phyloP scores from a whole-genome alignment of 2,888 invertebrate genomes.

The Ichneumon xanthorius region DNA sequence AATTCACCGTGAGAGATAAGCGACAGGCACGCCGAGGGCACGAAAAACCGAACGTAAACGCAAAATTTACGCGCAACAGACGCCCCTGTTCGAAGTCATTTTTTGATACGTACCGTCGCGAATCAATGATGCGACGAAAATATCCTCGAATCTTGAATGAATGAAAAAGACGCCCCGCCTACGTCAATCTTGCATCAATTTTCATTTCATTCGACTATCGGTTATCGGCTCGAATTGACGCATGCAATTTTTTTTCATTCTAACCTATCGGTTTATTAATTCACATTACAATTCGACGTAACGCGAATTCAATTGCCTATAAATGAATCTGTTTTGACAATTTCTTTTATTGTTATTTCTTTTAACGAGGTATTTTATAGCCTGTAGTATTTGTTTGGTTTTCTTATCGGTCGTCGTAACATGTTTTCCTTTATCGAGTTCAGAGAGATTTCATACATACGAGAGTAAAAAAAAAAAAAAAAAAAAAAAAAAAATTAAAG shows the following conservation, averaged over 20 bases:
- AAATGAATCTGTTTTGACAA: neutral
- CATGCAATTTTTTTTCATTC: neutral
- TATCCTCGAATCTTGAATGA: conserved; percentile 4
- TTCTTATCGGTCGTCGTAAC: conserved; percentile 12
- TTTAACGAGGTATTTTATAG: neutral
- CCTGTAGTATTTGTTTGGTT: conserved; percentile 2
- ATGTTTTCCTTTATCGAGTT: neutral
- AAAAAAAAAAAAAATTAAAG: neutral
- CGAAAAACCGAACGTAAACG: conserved; percentile 8
- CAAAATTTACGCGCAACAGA: conserved; percentile 17
- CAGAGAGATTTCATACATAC: conserved; percentile 1
- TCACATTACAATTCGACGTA: neutral
- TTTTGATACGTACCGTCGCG: neutral
- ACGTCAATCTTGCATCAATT: neutral
- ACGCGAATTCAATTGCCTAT: neutral
- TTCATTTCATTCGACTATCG: neutral
- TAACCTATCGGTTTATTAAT: neutral
- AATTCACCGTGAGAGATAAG: conserved; percentile 2
- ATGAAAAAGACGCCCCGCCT: conserved; percentile 4
- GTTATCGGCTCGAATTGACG: neutral
- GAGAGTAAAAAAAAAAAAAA: neutral
- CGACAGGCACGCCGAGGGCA: neutral
- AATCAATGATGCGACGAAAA: conserved; percentile 4
- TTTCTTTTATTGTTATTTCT: neutral
- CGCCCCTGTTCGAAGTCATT: neutral